Conservation (phyloP, 2,113 vertebrate species). For the Cinclus mexicanus region DNA sequence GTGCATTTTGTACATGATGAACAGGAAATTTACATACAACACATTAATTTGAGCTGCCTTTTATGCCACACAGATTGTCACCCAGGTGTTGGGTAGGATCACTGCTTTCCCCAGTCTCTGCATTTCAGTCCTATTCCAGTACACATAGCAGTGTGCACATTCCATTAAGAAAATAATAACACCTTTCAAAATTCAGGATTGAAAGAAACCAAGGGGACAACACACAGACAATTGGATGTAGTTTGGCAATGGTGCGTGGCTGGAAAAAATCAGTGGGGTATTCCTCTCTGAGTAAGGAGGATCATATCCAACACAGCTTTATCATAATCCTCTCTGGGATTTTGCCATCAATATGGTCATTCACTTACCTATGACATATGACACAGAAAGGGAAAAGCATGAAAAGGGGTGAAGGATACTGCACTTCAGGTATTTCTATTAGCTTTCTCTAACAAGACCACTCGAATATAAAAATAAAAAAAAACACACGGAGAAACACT, state of each 20-base stretch:
- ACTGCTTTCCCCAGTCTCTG: background rate
- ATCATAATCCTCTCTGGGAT: background rate
- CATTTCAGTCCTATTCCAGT: background rate
- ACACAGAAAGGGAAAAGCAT: background rate
- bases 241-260: background rate
- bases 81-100: background rate
- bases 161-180: background rate
- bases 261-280: background rate
- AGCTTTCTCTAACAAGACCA: background rate
- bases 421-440: background rate
- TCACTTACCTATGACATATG: fast-evolving
- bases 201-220: background rate
- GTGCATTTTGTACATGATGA: background rate
- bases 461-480: fast-evolving
- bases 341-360: background rate
- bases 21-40: background rate
- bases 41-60: background rate
- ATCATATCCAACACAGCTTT: background rate
- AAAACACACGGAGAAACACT: background rate
- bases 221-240: background rate
- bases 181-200: background rate
- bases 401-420: background rate
- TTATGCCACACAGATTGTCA: background rate
- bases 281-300: background rate
- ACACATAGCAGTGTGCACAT: background rate